phyloP scores from a whole-genome alignment of 2,113 vertebrate genomes.

The Phoenicopterus ruber region DNA sequence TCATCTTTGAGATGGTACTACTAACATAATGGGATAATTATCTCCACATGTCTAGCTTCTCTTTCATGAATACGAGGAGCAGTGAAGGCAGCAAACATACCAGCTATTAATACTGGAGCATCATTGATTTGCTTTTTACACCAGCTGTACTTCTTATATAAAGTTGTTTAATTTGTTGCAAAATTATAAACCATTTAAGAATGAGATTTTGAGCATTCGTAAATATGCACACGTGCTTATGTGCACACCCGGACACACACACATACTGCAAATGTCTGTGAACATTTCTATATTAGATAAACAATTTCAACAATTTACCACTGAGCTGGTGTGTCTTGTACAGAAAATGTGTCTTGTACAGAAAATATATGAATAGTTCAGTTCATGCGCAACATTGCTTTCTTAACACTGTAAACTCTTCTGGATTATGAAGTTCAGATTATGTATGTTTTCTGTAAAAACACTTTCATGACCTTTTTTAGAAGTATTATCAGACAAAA shows the following conservation, averaged over 20 bases:
- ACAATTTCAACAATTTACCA: background rate
- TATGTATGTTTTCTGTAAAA: background rate
- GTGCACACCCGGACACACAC: background rate
- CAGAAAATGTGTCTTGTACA: background rate
- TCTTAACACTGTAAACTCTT: background rate
- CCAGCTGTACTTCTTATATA: background rate
- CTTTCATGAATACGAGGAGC: slow-evolving; percentile 1
- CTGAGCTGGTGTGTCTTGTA: background rate
- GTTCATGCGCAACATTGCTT: background rate
- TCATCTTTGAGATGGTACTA: background rate
- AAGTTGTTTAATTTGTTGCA: background rate
- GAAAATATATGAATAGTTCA: background rate
- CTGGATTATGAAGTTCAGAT: background rate
- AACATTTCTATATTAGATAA: background rate
- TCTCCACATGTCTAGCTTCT: background rate
- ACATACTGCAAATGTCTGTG: background rate
- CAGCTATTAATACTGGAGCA: background rate
- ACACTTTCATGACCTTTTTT: background rate
- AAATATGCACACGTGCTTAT: background rate
- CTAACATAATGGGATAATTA: slow-evolving; percentile 7
- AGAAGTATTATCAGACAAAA: background rate
- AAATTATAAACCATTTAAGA: background rate
- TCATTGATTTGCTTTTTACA: background rate
- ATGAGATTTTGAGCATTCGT: background rate
- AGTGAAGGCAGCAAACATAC: background rate